These are phyloP conservation scores for Lamprotornis superbus DNA, from an alignment of 2,113 vertebrate species.

Conservation along the genomic window DNA sequence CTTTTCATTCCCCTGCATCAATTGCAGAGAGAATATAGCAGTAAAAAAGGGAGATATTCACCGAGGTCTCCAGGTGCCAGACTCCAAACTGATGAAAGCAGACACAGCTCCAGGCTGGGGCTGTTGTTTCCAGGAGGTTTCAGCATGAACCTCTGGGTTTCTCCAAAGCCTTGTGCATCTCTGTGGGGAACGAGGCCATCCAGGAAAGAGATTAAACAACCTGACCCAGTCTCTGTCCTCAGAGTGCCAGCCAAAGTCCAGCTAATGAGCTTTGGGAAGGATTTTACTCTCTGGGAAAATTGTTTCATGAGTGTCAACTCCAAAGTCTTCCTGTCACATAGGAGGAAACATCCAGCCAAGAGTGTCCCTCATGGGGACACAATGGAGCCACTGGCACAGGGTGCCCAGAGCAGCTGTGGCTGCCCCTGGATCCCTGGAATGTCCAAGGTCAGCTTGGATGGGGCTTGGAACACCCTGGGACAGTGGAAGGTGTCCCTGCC, in stretches of 20 bases:
- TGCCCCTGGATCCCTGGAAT: not conserved
- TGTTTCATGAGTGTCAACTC: not conserved
- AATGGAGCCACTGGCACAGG: not conserved
- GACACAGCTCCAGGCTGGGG: not conserved
- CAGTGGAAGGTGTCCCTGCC: not conserved
- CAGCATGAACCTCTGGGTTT: not conserved
- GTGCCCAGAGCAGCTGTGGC: not conserved
- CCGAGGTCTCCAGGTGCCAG: not conserved
- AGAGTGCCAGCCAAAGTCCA: not conserved
- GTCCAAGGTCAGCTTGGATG: accelerated
- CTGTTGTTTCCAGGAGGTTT: not conserved
- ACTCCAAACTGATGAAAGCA: not conserved
- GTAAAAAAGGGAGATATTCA: not conserved
- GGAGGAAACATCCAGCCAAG: not conserved
- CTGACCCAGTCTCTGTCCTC: not conserved
- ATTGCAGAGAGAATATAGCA: not conserved
- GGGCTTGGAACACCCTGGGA: not conserved
- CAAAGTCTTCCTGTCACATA: not conserved
- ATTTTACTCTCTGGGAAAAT: not conserved
- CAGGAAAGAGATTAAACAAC: not conserved
- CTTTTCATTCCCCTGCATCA: not conserved
- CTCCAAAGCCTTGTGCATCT: not conserved
- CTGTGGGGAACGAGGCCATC: not conserved
- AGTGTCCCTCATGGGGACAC: not conserved
- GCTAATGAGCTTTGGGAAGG: not conserved